Percentiles rank a stretch among this genome's conserved stretches.
Evolutionary conservation across 1,140 invertebrate species (phyloP).

Genomic region (Neodiprion fabricii): DNA sequence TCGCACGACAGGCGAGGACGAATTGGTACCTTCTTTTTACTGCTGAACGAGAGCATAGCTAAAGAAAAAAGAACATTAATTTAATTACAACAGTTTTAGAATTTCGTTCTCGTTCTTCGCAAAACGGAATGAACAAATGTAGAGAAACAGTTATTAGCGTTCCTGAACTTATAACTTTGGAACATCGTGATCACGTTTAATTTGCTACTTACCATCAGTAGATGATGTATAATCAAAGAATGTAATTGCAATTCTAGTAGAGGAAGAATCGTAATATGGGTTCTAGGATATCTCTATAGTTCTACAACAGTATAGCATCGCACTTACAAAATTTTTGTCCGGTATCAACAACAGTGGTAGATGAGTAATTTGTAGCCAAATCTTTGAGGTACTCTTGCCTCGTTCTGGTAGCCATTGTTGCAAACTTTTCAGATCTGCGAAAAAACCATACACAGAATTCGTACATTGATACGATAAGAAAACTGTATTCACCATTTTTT

Average conservation of each 20-base stretch:
- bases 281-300: slow-evolving; percentile 14
- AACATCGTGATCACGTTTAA: too few species aligned
- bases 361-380: slow-evolving; percentile 85
- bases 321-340: slow-evolving; percentile 89
- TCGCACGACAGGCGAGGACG: slow-evolving; percentile 74
- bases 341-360: slow-evolving; percentile 81
- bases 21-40: slow-evolving; percentile 74
- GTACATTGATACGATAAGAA: background rate
- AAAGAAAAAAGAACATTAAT: slow-evolving; percentile 36
- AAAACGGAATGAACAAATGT: background rate
- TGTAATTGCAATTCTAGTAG: slow-evolving; percentile 5
- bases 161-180: too few species aligned
- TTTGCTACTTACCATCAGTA: too few species aligned
- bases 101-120: background rate
- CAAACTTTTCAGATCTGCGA: slow-evolving; percentile 89
- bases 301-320: slow-evolving; percentile 10
- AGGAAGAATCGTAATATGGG: slow-evolving; percentile 15
- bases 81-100: slow-evolving; percentile 6
- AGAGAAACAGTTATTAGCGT: too few species aligned
- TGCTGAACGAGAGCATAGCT: slow-evolving; percentile 74
- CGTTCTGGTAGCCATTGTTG: slow-evolving; percentile 95
- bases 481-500: too few species aligned
- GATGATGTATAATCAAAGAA: background rate
- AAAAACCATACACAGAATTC: background rate
- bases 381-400: slow-evolving; percentile 95